These are phyloP conservation scores for Ophion ventricosus DNA, from an alignment of 2,888 invertebrate genomes.

Conservation along the genomic window DNA sequence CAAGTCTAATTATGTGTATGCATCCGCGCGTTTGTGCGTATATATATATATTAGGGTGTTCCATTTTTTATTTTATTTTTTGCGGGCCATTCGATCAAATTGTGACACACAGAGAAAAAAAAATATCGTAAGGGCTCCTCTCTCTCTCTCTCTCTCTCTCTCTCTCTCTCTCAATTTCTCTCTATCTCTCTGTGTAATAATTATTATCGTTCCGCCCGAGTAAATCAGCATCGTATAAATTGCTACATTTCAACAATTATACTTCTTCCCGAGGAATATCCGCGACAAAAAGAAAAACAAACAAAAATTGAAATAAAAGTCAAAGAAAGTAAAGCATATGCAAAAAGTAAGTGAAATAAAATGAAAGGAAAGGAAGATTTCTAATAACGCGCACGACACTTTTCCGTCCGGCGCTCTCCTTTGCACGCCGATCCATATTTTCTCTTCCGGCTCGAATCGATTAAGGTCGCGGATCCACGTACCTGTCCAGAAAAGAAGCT, in stretches of 20 bases:
- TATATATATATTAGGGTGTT: too few species aligned
- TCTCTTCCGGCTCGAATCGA: constrained; percentile 55
- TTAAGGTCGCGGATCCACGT: constrained; percentile 51
- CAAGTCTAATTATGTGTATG: background rate
- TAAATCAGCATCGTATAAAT: background rate
- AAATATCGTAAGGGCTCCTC: too few species aligned
- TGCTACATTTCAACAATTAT: background rate
- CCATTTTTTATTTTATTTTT: too few species aligned
- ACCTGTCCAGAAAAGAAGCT: background rate
- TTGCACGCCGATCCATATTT: constrained; percentile 42
- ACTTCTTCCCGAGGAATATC: background rate
- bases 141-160: too few species aligned
- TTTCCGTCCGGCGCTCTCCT: constrained; percentile 35
- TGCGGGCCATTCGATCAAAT: too few species aligned
- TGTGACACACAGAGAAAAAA: too few species aligned
- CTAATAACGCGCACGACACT: constrained; percentile 48
- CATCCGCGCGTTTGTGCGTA: background rate
- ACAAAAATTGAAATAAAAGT: background rate
- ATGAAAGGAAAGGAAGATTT: constrained; percentile 27
- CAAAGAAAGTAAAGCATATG: background rate
- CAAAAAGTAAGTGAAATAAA: background rate
- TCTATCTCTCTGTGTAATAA: background rate
- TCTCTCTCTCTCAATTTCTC: background rate
- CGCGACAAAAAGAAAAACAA: background rate
- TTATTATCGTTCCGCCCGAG: background rate